phyloP scores from a whole-genome alignment of 2,113 vertebrate genomes.

The Pogona vitticeps region DNA sequence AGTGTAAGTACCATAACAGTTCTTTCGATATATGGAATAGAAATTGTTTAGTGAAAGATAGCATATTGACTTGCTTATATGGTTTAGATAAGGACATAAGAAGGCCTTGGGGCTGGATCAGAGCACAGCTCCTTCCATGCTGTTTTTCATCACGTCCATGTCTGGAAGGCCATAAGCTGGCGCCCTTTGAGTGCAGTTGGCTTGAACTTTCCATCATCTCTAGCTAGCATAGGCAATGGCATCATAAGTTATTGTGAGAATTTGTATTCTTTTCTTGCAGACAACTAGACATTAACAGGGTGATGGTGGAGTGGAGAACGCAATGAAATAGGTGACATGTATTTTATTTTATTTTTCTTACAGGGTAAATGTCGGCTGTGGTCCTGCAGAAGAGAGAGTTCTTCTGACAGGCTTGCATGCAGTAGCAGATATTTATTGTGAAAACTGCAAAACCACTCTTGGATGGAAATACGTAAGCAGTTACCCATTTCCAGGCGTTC shows the following conservation, averaged over 20 bases:
- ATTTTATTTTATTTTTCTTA: not conserved
- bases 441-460: conserved; percentile 99
- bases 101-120: too few species aligned
- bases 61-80: not conserved
- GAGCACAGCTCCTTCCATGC: not conserved
- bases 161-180: not conserved
- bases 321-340: fast-evolving
- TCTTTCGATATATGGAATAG: not conserved
- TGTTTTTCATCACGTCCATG: not conserved
- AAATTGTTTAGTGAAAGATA: not conserved
- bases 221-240: not conserved
- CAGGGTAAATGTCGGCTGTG: conserved; percentile 98
- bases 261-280: not conserved
- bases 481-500: not conserved
- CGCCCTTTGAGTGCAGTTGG: not conserved
- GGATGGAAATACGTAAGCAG: conserved; percentile 98
- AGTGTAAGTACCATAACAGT: conserved; percentile 86
- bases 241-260: not conserved
- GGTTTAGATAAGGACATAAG: not conserved
- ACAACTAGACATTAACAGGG: not conserved
- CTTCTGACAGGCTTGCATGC: conserved; percentile 97
- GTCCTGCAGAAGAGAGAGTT: conserved; percentile 96
- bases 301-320: not conserved
- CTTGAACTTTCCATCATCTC: not conserved
- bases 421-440: conserved; percentile 98